Evolutionary conservation across 2,113 vertebrate genomes (phyloP).

Genomic region (Glaucomys volans): DNA sequence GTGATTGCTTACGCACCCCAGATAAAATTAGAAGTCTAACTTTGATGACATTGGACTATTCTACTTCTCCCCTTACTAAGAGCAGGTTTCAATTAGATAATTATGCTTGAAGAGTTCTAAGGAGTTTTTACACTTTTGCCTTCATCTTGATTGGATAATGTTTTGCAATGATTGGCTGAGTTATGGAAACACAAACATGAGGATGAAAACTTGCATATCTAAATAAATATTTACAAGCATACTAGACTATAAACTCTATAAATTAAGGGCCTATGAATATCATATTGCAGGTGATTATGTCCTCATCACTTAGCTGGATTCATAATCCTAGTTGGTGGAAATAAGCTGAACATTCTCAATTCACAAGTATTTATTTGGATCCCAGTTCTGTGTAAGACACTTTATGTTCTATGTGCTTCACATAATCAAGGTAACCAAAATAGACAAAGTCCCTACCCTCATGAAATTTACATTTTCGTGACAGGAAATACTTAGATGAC

Average conservation of each 20-base stretch:
- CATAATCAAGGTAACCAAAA: neutral
- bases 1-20: neutral
- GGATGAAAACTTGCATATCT: neutral
- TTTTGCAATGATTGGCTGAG: constrained; percentile 2
- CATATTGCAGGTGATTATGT: neutral
- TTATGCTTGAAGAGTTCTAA: constrained; percentile 35
- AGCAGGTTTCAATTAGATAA: constrained; percentile 45
- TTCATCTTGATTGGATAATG: constrained; percentile 51
- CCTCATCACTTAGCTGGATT: neutral
- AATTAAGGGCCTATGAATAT: neutral
- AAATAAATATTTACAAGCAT: constrained; percentile 34
- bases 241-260: neutral
- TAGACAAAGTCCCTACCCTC: neutral
- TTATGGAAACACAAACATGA: constrained; percentile 40
- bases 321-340: neutral
- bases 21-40: constrained; percentile 33
- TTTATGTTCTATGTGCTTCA: neutral
- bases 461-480: neutral
- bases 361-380: neutral
- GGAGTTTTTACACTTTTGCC: neutral
- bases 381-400: neutral
- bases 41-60: neutral
- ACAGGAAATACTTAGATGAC: neutral
- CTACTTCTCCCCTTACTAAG: neutral
- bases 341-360: neutral